Evolutionary conservation across 2,113 vertebrate species (phyloP).

Genomic region (Sturnira hondurensis): DNA sequence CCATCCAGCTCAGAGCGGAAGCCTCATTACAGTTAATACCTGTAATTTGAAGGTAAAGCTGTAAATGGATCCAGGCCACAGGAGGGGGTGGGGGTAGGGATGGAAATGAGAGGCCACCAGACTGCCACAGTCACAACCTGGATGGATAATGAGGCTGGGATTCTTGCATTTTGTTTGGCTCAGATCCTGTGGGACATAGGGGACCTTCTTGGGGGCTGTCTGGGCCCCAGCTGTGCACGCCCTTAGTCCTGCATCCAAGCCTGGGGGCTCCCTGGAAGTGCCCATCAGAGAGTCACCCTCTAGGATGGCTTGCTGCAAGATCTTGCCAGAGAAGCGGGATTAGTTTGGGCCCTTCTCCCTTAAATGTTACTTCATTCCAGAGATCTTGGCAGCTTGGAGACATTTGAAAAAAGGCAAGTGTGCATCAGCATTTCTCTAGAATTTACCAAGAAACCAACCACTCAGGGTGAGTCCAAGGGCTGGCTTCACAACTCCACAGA

Average conservation of each 20-base stretch:
- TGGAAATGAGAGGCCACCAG: background rate
- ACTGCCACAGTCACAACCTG: background rate
- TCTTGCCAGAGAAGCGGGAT: background rate
- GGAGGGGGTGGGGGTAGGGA: background rate
- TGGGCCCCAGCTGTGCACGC: rapidly evolving
- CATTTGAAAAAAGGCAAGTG: background rate
- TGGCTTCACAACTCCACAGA: background rate
- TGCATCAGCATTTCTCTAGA: background rate
- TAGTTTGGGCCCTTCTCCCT: background rate
- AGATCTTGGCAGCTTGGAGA: background rate
- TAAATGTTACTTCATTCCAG: background rate
- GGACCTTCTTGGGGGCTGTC: background rate
- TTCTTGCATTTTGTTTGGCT: background rate
- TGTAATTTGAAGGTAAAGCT: conserved; percentile 21
- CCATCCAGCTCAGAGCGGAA: background rate
- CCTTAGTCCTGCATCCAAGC: background rate
- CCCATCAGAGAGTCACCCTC: background rate
- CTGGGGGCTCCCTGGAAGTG: no score
- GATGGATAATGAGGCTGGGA: background rate
- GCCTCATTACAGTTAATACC: background rate
- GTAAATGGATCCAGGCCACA: background rate
- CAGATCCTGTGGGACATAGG: background rate
- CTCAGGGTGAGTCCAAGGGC: background rate
- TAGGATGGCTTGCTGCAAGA: background rate
- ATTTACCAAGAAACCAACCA: background rate